Percentiles rank a stretch among this genome's conserved stretches.
Conservation (phyloP, 1,140 invertebrate genomes). For the Agrilus planipennis region DNA sequence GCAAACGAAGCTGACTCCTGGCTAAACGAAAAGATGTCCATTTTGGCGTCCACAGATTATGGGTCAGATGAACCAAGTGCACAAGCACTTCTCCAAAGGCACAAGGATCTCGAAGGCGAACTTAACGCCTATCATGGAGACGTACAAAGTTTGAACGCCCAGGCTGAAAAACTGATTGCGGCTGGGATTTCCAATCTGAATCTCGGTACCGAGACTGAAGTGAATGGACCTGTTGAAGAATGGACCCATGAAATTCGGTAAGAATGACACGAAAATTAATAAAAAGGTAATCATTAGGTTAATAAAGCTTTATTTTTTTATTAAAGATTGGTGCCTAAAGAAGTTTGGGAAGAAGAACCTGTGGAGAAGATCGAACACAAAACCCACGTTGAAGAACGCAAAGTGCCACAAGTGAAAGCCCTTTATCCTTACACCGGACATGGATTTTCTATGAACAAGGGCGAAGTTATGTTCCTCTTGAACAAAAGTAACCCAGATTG, state of each 20-base stretch:
- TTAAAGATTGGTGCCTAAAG: constrained; percentile 61
- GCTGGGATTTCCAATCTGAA: constrained; percentile 44
- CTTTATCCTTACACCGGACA: constrained; percentile 88
- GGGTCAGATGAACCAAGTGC: constrained; percentile 84
- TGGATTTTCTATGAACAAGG: constrained; percentile 86
- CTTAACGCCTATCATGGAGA: constrained; percentile 84
- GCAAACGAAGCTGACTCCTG: constrained; percentile 97
- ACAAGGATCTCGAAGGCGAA: constrained; percentile 81
- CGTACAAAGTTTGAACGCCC: constrained; percentile 72
- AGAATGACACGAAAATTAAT: constrained; percentile 1
- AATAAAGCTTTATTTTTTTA: constrained; percentile 3
- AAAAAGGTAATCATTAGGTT: too few relatives aligned
- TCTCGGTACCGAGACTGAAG: constrained; percentile 47
- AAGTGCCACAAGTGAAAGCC: constrained; percentile 80
- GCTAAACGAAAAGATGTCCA: constrained; percentile 85
- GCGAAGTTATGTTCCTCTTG: constrained; percentile 86
- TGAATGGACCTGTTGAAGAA: constrained; percentile 45
- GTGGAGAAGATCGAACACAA: constrained; percentile 73
- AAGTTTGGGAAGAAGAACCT: constrained; percentile 84
- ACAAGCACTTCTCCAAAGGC: constrained; percentile 70
- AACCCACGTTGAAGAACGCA: constrained; percentile 72
- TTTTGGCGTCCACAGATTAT: constrained; percentile 78
- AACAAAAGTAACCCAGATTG: constrained; percentile 95
- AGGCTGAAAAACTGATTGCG: constrained; percentile 70
- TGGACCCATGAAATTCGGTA: constrained; percentile 24